Base-by-base conservation (phyloP, 2,888 invertebrate species). In the Caenorhabditis sulstoni region DNA sequence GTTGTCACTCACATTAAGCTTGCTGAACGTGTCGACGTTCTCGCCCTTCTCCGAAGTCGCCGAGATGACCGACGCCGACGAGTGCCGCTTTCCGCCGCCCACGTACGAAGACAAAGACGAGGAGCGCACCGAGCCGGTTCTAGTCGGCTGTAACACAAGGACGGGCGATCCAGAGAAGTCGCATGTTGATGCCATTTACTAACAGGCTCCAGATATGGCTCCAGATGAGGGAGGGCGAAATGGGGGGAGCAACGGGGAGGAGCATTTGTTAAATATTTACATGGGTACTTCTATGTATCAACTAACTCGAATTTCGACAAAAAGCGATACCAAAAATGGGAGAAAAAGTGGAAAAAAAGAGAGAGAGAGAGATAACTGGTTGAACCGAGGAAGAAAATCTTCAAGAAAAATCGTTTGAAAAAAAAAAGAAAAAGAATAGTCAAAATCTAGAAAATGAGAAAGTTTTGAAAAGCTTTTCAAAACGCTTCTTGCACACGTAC, bases 31-130 rank as follows among this genome's bases (percentile, higher is more conserved):
- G 79, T 89, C 88, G 71, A 76, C 81, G 52, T 86, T 76, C 61
- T 88, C 87, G 49, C 86, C 85, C 49, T 85, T 82, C 49, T 89
- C 88, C 49, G 79, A 77, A 16, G 79, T 79, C 47, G 81, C 81
- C 23, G 85, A 85, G 58, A 89, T 81, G 57, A 88, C 89, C 23
- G 86, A 86, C 3, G 89, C 88, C 52, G 86, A 87, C 64, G 88
- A 88, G 49, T 85, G 85, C 9, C 89, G 83, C 70, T 89, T 89
- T 8, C 89, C 89, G 12, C 88, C 88, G 16, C 85, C 87, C 23
- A 85, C 87, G 50, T 89, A 89, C 20, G 87, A 87, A 3, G 85
- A 81, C 50, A 89, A 78, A 18, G 88, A 87, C 16, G 87, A 85
- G 3, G 88, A 88, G 12, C 89, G 86, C 9, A 87, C 87, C 41